Conservation (phyloP, 2,888 invertebrate species). For the Caenorhabditis zanzibari region DNA sequence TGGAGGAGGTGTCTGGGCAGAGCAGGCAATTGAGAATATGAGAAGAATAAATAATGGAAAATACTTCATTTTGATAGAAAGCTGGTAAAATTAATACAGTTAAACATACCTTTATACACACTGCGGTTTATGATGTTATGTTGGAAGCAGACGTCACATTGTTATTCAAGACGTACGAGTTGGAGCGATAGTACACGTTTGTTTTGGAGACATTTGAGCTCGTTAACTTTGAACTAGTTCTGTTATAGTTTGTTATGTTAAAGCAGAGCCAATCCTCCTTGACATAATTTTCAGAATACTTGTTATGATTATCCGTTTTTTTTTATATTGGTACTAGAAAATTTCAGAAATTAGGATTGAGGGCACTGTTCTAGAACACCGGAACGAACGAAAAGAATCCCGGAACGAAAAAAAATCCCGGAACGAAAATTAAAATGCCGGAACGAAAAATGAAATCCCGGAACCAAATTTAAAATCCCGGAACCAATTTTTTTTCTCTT, state of each 20-base stretch:
- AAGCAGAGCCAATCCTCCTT: no score
- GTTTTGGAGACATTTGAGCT: slow-evolving; percentile 27
- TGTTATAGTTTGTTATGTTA: neutral
- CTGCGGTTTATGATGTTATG: neutral
- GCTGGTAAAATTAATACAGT: neutral
- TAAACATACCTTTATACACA: neutral
- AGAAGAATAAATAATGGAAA: slow-evolving; percentile 3
- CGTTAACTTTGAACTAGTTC: slow-evolving; percentile 25
- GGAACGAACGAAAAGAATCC: no score
- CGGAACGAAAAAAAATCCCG: no score
- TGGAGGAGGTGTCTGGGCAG: neutral
- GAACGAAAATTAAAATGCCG: no score
- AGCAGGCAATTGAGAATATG: neutral
- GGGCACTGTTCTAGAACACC: slow-evolving; percentile 10
- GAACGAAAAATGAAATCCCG: no score
- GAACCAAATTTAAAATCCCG: no score
- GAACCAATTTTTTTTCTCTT: no score
- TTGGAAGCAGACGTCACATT: slow-evolving; percentile 1
- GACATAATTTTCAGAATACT: no score
- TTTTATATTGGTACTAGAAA: no score
- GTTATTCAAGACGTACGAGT: slow-evolving; percentile 25
- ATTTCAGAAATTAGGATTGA: no score
- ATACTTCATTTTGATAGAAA: slow-evolving; percentile 3
- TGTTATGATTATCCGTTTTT: no score
- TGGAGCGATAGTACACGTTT: slow-evolving; percentile 34